Base-by-base conservation (phyloP, 2,113 vertebrate genomes). In the Toxotes chatareus region DNA sequence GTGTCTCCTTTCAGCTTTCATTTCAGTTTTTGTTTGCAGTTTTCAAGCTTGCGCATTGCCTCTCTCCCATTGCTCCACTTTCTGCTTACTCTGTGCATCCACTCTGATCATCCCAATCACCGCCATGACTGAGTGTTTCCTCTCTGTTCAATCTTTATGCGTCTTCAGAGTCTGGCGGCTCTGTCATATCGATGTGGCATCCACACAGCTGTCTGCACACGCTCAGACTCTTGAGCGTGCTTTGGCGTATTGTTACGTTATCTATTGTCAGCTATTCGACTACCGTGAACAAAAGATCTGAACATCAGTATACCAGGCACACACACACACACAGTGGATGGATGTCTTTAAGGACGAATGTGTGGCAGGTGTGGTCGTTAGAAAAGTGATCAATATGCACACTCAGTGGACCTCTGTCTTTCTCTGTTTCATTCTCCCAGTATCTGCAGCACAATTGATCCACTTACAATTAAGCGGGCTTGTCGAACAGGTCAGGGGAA, bases 401-500 rank as follows among this genome's bases (percentile, higher is more conserved):
- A 80, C 80, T 87, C 85, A 14, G 70, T 77, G 73, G 73, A 71
- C 80, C 73, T 90, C 82, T 60, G 62, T 89, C 76, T 86, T 64
- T 66, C 83, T 85, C 84, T 5, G 79, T 90, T 80, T 92, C 70
- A 82, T 68, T 89, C 64, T 85, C 83, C 78, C 67, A 4, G 60
- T 86, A 77, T 89, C 86, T 80, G 88, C 88, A 85, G 87, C 88
- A 49, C 71, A 42, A 92, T 93, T 93, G 92, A 94, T 94, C 90
- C 86, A 74, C 89, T 85, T 67, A 80, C 86, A 92, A 88, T 91
- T 91, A 89, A 83, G 80, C 87, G 47, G 79, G 56, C 92, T 92
- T 93, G 92, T 93, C 88, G 71, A 91, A 92, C 91, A 92, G 77
- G 80, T 85, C 80, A 75, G 90, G 84, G 86, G 92, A 90, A 92